Percentiles rank a stretch among this genome's conserved stretches.
phyloP scores from a whole-genome alignment of 2,888 invertebrate genomes.

The Acleris holmiana region DNA sequence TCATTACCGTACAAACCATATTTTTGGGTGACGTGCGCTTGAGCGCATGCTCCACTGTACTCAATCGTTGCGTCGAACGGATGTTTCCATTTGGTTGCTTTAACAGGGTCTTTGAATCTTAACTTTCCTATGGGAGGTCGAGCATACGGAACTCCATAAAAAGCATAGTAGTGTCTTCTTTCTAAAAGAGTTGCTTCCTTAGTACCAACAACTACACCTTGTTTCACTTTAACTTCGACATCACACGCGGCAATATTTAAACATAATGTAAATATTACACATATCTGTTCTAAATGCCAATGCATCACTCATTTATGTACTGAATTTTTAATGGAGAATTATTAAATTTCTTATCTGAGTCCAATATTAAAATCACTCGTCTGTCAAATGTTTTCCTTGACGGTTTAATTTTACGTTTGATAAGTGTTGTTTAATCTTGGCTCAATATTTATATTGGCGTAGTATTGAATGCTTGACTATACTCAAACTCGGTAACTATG shows the following conservation, averaged over 20 bases:
- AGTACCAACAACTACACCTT: constrained; percentile 63
- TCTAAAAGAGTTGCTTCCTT: constrained; percentile 59
- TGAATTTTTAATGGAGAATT: no score
- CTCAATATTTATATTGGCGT: no score
- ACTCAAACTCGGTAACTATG: constrained; percentile 3
- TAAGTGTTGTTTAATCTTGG: not conserved
- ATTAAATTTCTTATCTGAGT: constrained; percentile 7
- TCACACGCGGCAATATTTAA: constrained; percentile 41
- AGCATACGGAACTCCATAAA: constrained; percentile 76
- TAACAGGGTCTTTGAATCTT: constrained; percentile 70
- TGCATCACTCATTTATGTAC: constrained; percentile 45
- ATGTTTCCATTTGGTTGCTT: constrained; percentile 71
- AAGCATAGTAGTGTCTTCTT: constrained; percentile 60
- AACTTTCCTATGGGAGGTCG: constrained; percentile 61
- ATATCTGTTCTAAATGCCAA: constrained; percentile 43
- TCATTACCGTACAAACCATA: constrained; percentile 74
- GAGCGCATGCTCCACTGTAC: constrained; percentile 84
- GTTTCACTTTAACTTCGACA: constrained; percentile 60
- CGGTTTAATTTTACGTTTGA: not conserved
- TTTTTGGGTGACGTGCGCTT: constrained; percentile 78
- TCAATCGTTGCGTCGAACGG: constrained; percentile 84
- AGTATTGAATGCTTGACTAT: not conserved
- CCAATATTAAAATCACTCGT: constrained; percentile 49
- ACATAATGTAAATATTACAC: constrained; percentile 46
- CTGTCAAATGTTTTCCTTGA: constrained; percentile 52